Base-by-base conservation (phyloP, 1,140 invertebrate species). In the Fopius arisanus region DNA sequence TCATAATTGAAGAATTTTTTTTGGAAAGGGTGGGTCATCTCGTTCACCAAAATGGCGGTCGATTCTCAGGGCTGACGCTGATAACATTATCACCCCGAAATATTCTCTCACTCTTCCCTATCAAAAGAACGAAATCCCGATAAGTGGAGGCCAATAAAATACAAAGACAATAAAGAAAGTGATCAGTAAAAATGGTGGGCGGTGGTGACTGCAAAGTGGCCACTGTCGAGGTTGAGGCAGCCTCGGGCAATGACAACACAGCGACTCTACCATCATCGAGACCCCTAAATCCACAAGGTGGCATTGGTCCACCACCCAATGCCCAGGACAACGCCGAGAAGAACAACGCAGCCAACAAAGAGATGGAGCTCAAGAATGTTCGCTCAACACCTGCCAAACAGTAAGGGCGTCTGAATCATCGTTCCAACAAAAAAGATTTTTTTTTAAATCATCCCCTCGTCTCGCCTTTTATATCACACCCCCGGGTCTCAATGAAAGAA, bases 351-450 rank as follows among this genome's bases (percentile, higher is more conserved):
- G 91, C 93, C 76, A 94, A 94, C 89, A 95, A 95, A 90, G 94
- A 95, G 85, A 94, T 95, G 93, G 94, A 95, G 84, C 89, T 95
- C 41, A 94, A 94, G 89, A 94, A 93, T 82, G 93, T 94, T 43
- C 92, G 93, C 84, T 93, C 93, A 72, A 93, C 93, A 78, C 93
- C 93, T 41, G 91, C 92, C 75, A 94, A 94, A 90, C 94, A 93
- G 93, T 94, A 91, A 87, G 86, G 62, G 26, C 28, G 28, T 59
- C 23, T 48, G 6, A n/a, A 48, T n/a, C 6, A 48, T 3, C n/a
- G 9, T 59, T 59, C 54, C 21, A 59, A 59, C 2, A 5, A 41
- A 71, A 59, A 71, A 37, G n/a, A n/a, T n/a, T n/a, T n/a, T n/a
- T n/a, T n/a, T n/a, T n/a, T n/a, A 40, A 67, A 68, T 28, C 3